Conservation (phyloP, 2,797 vertebrate genomes). For the Sebastes itinus region DNA sequence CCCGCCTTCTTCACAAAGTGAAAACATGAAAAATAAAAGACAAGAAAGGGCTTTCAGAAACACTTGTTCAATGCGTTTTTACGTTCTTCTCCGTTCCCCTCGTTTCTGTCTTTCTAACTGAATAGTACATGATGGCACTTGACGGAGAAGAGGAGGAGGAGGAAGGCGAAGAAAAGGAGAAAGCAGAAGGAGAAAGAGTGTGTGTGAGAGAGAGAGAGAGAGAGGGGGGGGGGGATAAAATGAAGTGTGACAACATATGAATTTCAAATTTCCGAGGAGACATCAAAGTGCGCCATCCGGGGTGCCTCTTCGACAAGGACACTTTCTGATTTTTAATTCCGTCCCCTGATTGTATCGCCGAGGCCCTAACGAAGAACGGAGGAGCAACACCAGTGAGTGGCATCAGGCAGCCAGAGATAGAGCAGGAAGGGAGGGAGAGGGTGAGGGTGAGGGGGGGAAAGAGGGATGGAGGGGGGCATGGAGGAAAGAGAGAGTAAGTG, state of each 20-base stretch:
- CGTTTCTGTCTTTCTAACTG: conserved; percentile 66
- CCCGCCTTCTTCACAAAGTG: conserved; percentile 72
- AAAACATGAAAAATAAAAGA: conserved; percentile 82
- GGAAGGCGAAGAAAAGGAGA: conserved; percentile 53
- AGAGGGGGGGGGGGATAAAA: conserved; percentile 71
- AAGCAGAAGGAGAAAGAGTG: conserved; percentile 33
- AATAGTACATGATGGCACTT: conserved; percentile 82
- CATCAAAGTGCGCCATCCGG: conserved; percentile 86
- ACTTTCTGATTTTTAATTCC: conserved; percentile 88
- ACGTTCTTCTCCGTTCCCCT: conserved; percentile 45
- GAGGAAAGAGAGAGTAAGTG: conserved; percentile 70
- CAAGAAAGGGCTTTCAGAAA: conserved; percentile 70
- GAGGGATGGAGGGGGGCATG: background rate
- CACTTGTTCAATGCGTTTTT: conserved; percentile 70
- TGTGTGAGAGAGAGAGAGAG: background rate
- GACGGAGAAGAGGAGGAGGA: conserved; percentile 60
- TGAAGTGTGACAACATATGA: conserved; percentile 90
- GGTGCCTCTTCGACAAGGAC: conserved; percentile 85
- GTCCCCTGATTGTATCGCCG: conserved; percentile 85
- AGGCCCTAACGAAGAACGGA: conserved; percentile 82
- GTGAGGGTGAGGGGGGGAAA: conserved; percentile 9
- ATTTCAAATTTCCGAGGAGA: conserved; percentile 87
- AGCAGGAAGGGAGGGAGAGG: conserved; percentile 51
- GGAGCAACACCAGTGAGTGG: conserved; percentile 71
- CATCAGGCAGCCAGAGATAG: conserved; percentile 80